Conservation (phyloP, 2,113 vertebrate genomes). For the Potamarius usumacintae region DNA sequence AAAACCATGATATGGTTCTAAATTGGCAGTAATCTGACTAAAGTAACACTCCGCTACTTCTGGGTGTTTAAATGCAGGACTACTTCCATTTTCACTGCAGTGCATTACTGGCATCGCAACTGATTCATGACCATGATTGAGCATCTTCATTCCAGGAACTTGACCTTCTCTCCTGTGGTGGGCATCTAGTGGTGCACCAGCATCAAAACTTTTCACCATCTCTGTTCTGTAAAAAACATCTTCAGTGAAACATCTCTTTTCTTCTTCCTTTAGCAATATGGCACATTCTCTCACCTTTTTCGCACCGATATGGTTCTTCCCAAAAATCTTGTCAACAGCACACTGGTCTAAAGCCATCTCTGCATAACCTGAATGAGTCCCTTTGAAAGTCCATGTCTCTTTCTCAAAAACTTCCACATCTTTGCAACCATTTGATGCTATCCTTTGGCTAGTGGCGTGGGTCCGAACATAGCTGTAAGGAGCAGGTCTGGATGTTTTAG, state of each 20-base stretch:
- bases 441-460: constrained; percentile 67
- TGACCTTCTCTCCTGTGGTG: constrained; percentile 76
- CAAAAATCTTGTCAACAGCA: constrained; percentile 73
- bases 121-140: constrained; percentile 70
- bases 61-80: constrained; percentile 69
- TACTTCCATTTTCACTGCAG: constrained; percentile 72
- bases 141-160: constrained; percentile 73
- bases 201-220: constrained; percentile 74
- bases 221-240: constrained; percentile 77
- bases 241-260: constrained; percentile 75
- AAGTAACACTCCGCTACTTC: constrained; percentile 70
- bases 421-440: constrained; percentile 70
- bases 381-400: constrained; percentile 75
- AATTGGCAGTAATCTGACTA: constrained; percentile 69
- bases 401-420: constrained; percentile 74
- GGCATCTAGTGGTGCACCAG: constrained; percentile 68
- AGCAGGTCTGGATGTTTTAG: constrained; percentile 74
- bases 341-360: constrained; percentile 76
- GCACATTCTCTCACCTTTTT: constrained; percentile 79
- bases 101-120: constrained; percentile 69
- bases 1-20: constrained; percentile 78
- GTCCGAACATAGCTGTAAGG: constrained; percentile 75
- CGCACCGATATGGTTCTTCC: constrained; percentile 68
- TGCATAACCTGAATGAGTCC: constrained; percentile 76
- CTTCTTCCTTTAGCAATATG: constrained; percentile 78